Base-by-base conservation (phyloP, 1,140 invertebrate genomes). In the Brachionus asplanchnoidis region DNA sequence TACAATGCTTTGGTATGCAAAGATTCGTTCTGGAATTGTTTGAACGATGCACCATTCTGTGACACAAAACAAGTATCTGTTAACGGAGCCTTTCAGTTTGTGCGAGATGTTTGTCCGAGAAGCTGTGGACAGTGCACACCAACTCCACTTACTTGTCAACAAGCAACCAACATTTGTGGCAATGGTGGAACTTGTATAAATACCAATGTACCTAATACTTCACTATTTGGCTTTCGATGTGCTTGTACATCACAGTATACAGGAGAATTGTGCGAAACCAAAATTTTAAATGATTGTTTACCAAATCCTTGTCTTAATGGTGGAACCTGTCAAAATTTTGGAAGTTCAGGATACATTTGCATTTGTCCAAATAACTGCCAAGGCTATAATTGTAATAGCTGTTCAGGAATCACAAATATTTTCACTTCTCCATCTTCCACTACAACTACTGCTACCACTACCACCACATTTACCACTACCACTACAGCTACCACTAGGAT, bases 181-280 rank as follows among this genome's bases (percentile, higher is more conserved):
- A 87, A 88, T 86, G 87, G 87, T 3, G 88, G 87, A 0, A 86
- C 86, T n/a, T 88, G 88, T 86, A 20, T 84, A 26, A 65, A 65
- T 50, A 40, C 14, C 1, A 65, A 44, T 42, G 77, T 53, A 12
- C 17, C 20, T 56, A 17, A 28, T 50, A 56, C 3, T 40, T 50
- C 42, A n/a, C 3, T 53, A n/a, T 60, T 80, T 80, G 44, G 44
- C 9, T 83, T 83, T 70, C 96, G 95, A 0, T 89, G 88, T 65
- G 7, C 70, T 11, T 89, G 88, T 84, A 85, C 86, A n/a, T 84
- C 86, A 28, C 87, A 87, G 44, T 86, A 85, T 70, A 87, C 87
- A 84, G 88, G 88, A 14, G 26, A 42, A 28, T 77, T 87, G 20
- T 87, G 86, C 80, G 86, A 86, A 78, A 86, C 94, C 26, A 98